Base-by-base conservation (phyloP, 2,797 vertebrate genomes). In the Numenius phaeopus region DNA sequence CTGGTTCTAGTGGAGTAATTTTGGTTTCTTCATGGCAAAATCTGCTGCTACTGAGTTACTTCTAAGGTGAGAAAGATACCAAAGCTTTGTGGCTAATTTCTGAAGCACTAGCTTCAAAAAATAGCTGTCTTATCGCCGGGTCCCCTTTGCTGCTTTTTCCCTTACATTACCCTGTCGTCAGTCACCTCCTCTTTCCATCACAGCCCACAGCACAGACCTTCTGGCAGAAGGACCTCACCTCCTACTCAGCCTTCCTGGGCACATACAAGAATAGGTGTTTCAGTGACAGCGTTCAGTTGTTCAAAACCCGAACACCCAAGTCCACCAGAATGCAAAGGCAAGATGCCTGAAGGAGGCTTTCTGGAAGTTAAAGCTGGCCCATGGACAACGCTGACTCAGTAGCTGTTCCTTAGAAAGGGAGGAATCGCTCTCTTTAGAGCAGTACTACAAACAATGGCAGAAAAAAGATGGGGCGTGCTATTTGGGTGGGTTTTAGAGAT, bases 101-200 rank as follows among this genome's bases (percentile, higher is more conserved):
- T 89, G 23, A 84, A 79, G 44, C 30, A 42, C 16, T 24, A 73
- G 14, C 32, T 89, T 67, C 2, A 69, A 85, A 29, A 83, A 40
- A 26, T 3, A 64, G 29, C 5, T 0, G 0, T 39, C 19, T 61
- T 65, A 64, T 49, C 6, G 5, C 40, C 44, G 11, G 9, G 7
- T 64, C 23, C 22, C 46, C 54, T 85, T 83, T 20, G 2, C 27
- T 65, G 30, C 29, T 77, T 55, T 26, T 86, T 80, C 65, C 8
- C 0, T 73, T 17, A 58, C n/a, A 11, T 10, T 34, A 27, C 5
- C 10, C 6, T 71, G 22, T 11, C 4, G 5, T 65, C 70, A 58
- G 42, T 29, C 54, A 49, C 7, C 12, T 62, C 9, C 29, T 75
- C 64, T 46, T 70, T 55, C 64, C 34, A 79, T 9, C 3, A 0